These are phyloP conservation scores for Macrotus californicus DNA, from an alignment of 2,113 vertebrate species.

Conservation along the genomic window DNA sequence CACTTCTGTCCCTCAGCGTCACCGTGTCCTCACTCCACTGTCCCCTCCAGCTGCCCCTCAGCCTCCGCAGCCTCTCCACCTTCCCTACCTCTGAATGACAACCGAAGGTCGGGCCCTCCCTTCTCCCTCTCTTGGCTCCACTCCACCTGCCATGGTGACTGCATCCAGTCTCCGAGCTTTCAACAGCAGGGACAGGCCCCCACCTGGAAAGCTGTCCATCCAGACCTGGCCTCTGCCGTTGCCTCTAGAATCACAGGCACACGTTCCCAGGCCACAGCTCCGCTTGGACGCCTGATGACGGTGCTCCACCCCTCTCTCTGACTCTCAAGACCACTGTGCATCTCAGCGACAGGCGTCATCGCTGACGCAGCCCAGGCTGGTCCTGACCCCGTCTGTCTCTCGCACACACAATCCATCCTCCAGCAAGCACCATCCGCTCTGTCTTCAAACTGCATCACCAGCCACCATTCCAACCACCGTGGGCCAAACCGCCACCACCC, in stretches of 20 bases:
- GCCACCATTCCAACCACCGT: background rate
- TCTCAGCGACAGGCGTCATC: background rate
- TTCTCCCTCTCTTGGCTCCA: background rate
- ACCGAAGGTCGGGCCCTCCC: background rate
- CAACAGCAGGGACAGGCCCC: accelerated
- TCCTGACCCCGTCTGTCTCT: too few species aligned
- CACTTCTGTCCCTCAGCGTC: background rate
- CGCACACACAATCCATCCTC: background rate
- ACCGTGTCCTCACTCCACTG: background rate
- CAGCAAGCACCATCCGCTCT: background rate
- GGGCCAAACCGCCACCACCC: background rate
- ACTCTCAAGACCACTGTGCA: background rate
- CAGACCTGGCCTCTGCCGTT: background rate
- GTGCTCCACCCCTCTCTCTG: background rate
- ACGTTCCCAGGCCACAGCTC: background rate
- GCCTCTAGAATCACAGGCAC: background rate
- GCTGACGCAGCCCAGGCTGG: accelerated
- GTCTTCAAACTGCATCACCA: background rate
- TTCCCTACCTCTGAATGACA: background rate
- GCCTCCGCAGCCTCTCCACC: background rate
- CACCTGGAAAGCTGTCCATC: background rate
- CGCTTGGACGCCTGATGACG: accelerated
- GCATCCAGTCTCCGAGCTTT: accelerated
- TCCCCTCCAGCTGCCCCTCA: background rate
- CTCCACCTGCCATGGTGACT: accelerated